A percentile compares a stretch with the other conserved stretches of the same genome.
Evolutionary conservation across 1,140 invertebrate species (phyloP).

Genomic region (Acromyrmex charruanus): DNA sequence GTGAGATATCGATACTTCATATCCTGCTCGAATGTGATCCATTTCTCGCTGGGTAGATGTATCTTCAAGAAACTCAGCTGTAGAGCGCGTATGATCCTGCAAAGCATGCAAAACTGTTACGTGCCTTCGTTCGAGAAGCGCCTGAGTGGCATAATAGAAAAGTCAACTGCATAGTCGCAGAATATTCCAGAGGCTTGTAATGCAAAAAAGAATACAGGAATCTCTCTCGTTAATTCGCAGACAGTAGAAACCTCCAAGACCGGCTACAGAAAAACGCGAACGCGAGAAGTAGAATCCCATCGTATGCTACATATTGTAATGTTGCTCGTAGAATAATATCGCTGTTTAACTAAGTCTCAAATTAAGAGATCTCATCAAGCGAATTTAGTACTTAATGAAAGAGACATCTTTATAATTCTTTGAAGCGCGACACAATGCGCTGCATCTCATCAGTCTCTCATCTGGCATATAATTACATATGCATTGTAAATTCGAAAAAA

Average conservation of each 20-base stretch:
- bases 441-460: neutral
- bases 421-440: neutral
- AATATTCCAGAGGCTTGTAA: neutral
- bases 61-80: slow-evolving; percentile 64
- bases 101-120: slow-evolving; percentile 37
- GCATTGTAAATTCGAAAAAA: neutral
- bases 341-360: neutral
- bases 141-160: slow-evolving; percentile 20
- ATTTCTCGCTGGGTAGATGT: slow-evolving; percentile 68
- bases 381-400: slow-evolving; percentile 49
- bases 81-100: slow-evolving; percentile 60
- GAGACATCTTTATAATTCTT: neutral
- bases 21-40: slow-evolving; percentile 74
- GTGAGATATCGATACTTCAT: slow-evolving; percentile 65
- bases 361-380: slow-evolving; percentile 49
- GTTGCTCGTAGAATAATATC: slow-evolving; percentile 14
- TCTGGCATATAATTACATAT: slow-evolving; percentile 2
- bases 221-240: neutral
- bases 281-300: neutral
- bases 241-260: neutral
- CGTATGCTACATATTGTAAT: neutral
- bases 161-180: neutral
- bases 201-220: neutral
- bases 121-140: slow-evolving; percentile 16
- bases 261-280: neutral